phyloP scores from a whole-genome alignment of 2,888 invertebrate species.

The Heliconius ethilla region DNA sequence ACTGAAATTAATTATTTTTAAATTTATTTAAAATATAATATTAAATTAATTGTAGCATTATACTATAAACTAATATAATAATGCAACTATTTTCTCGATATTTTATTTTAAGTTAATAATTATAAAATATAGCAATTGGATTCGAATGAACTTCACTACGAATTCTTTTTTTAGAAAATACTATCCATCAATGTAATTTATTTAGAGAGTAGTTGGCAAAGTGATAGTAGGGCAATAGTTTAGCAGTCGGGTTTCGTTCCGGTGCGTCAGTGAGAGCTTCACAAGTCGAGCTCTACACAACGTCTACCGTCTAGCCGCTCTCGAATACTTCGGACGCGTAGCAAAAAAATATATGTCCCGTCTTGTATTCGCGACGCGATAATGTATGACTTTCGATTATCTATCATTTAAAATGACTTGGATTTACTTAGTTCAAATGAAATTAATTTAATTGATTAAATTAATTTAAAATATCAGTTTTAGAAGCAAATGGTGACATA shows the following conservation, averaged over 20 bases:
- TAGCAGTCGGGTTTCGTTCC: constrained; percentile 64
- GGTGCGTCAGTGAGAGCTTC: constrained; percentile 64
- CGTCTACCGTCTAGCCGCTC: constrained; percentile 40
- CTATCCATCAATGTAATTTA: constrained; percentile 38
- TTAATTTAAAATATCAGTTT: background rate
- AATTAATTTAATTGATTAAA: background rate
- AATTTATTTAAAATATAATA: too few relatives aligned
- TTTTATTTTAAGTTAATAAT: background rate
- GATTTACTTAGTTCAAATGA: background rate
- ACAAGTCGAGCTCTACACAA: constrained; percentile 43
- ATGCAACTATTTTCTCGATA: background rate
- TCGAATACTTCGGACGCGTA: constrained; percentile 43
- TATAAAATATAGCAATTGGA: background rate
- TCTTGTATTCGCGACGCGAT: constrained; percentile 51
- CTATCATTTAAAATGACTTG: background rate
- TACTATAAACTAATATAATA: background rate
- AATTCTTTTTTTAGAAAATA: constrained; percentile 24
- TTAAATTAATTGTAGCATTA: background rate
- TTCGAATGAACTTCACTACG: background rate
- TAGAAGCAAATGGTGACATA: background rate
- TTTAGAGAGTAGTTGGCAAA: constrained; percentile 65
- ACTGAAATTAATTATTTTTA: too few relatives aligned
- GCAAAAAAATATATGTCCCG: constrained; percentile 59
- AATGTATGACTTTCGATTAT: constrained; percentile 11
- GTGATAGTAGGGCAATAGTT: constrained; percentile 75